phyloP scores from a whole-genome alignment of 2,113 vertebrate species.

The Rana temporaria region DNA sequence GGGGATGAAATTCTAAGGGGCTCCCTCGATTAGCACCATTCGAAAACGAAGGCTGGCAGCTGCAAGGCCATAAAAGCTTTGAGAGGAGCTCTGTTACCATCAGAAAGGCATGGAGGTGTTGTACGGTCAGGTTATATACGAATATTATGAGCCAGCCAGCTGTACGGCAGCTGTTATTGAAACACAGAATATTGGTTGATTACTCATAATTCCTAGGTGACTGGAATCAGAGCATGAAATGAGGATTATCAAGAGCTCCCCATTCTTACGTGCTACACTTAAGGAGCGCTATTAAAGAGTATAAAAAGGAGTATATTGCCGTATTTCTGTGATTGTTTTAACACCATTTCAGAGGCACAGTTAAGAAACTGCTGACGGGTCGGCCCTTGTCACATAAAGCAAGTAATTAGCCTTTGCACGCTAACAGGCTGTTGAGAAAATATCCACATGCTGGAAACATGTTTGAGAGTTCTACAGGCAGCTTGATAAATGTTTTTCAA shows the following conservation, averaged over 20 bases:
- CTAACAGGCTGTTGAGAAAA: not conserved
- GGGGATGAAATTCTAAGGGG: slow-evolving; percentile 29
- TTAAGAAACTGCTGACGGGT: not conserved
- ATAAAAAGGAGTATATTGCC: not conserved
- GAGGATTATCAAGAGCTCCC: slow-evolving; percentile 54
- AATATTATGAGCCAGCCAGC: slow-evolving; percentile 60
- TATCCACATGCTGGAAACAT: no score
- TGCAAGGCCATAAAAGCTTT: slow-evolving; percentile 34
- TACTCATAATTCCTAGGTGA: slow-evolving; percentile 46
- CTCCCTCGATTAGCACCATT: slow-evolving; percentile 20
- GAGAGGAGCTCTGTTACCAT: slow-evolving; percentile 26
- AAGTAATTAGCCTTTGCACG: not conserved
- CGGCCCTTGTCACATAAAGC: not conserved
- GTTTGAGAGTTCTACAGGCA: no score
- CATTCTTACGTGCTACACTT: not conserved
- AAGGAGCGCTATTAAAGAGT: not conserved
- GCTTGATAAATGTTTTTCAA: no score
- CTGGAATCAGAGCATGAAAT: slow-evolving; percentile 37
- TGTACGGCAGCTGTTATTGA: slow-evolving; percentile 67
- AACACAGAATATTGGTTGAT: slow-evolving; percentile 51
- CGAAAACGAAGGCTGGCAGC: slow-evolving; percentile 29
- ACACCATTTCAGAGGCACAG: not conserved
- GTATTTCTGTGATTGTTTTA: slow-evolving; percentile 1
- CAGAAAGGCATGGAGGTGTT: slow-evolving; percentile 55
- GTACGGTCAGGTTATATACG: slow-evolving; percentile 59